A percentile compares a stretch with the other conserved stretches of the same genome.
Evolutionary conservation across 2,888 invertebrate species (phyloP).

Genomic region (Sarcophaga subvicina): DNA sequence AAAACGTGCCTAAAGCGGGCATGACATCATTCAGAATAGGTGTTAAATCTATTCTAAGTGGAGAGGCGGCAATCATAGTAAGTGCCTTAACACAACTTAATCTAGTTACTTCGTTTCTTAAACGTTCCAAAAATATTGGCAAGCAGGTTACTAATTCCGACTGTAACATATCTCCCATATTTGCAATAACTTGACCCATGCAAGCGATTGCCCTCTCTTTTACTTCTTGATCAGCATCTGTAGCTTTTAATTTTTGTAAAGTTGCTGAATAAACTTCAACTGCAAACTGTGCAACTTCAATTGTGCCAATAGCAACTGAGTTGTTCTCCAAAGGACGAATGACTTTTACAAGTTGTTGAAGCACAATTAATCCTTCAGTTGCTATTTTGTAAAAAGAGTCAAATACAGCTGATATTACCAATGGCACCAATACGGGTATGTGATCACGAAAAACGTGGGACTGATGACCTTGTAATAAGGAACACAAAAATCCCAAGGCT

Average conservation of each 20-base stretch:
- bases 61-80: conserved; percentile 96
- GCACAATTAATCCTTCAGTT: conserved; percentile 95
- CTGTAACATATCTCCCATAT: conserved; percentile 93
- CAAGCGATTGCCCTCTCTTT: conserved; percentile 99
- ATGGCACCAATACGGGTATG: conserved; percentile 89
- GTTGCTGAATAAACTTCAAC: conserved; percentile 92
- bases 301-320: conserved; percentile 78
- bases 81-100: conserved; percentile 97
- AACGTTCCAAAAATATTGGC: conserved; percentile 96
- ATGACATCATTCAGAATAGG: conserved; percentile 94
- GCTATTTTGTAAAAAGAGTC: conserved; percentile 99
- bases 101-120: conserved; percentile 98
- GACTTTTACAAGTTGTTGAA: conserved; percentile 97
- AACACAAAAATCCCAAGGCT: conserved; percentile 92
- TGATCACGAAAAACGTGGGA: conserved; percentile 89
- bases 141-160: conserved; percentile 92
- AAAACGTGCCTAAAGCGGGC: conserved; percentile 95
- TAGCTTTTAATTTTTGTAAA: conserved; percentile 92
- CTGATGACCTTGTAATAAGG: conserved; percentile 80
- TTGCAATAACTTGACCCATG: conserved; percentile 96
- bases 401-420: conserved; percentile 93
- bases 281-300: conserved; percentile 91
- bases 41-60: conserved; percentile 91
- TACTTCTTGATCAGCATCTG: conserved; percentile 99
- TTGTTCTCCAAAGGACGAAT: conserved; percentile 87